Base-by-base conservation (phyloP, 2,888 invertebrate genomes). In the Pollenia labialis region DNA sequence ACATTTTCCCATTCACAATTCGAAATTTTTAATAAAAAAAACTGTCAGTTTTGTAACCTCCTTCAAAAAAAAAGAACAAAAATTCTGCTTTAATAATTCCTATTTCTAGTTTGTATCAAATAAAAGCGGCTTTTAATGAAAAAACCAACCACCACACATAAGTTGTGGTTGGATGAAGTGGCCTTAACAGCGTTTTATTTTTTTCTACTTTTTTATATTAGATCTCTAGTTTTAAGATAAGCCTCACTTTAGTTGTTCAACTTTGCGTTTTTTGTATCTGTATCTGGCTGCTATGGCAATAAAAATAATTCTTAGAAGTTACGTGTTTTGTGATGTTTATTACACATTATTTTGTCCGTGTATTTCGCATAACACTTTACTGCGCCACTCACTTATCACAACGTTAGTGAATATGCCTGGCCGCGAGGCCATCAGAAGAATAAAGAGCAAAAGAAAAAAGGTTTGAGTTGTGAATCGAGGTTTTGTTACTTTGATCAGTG, bases 251-350 rank as follows among this genome's bases (percentile, higher is more conserved):
- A 81, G 54, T 62, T 89, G 86, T 89, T 89, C 88, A 91, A 90
- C 88, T 88, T 88, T 52, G 75, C 32, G 60, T 52, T 88, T 90
- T 89, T 88, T 89, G 32, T 88, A 76, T 84, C 85, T 87, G 88
- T 90, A 75, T 77, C 64, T 80, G 76, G 54, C 32, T 32, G 32
- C 32, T 32, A 64, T 56, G 85, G 85, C 85, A 84, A 90, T 91
- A 90, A 90, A 92, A 89, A 89, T 87, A 89, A 88, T 90, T 91
- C 90, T 89, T 88, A 88, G 89, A 90, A 90, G 88, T 91, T 91
- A 91, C 91, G 91, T 92, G 92, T 85, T 88, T 84, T 89, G 82
- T 88, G 88, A 90, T 88, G 69, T 88, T 88, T 85, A 85, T 83
- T 82, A 81, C 81, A 81, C 64, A 69, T 79, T 82, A 64, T 14